Percentiles rank a stretch among this genome's conserved stretches.
phyloP scores from a whole-genome alignment of 2,797 vertebrate species.

The Pitangus sulphuratus region DNA sequence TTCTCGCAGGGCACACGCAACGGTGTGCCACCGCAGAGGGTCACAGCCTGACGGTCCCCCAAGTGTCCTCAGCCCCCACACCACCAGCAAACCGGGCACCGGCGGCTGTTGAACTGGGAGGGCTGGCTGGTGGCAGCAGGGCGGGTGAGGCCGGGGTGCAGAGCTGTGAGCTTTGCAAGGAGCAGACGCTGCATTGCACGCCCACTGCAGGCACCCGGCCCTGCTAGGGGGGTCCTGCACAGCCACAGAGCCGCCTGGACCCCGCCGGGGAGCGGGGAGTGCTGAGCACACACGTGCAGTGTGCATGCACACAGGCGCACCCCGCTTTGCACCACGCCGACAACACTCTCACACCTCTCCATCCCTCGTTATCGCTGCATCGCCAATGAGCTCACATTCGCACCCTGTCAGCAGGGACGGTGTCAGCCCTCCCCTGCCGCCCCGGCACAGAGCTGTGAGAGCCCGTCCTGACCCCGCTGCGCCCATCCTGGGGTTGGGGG shows the following conservation, averaged over 20 bases:
- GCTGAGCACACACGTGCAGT: not conserved
- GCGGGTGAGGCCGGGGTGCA: not conserved
- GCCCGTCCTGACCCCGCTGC: not conserved
- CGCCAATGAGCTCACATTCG: not conserved
- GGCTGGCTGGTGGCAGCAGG: not conserved
- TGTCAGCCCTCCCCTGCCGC: not conserved
- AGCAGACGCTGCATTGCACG: not conserved
- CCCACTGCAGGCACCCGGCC: not conserved
- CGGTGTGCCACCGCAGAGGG: not conserved
- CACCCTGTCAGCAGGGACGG: not conserved
- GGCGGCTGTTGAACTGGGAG: not conserved
- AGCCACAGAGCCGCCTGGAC: not conserved
- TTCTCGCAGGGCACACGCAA: not conserved
- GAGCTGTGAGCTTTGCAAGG: not conserved
- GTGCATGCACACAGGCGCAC: not conserved
- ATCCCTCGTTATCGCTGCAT: constrained; percentile 42
- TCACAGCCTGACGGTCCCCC: not conserved
- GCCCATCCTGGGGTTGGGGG: not conserved
- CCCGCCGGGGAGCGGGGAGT: fast-evolving
- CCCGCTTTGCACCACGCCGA: not conserved
- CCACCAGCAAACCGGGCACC: not conserved
- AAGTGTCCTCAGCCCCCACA: not conserved
- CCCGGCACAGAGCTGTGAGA: not conserved
- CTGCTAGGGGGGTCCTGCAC: fast-evolving
- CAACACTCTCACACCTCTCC: constrained; percentile 20